Evolutionary conservation across 2,888 invertebrate genomes (phyloP), one percentile per base, ranked within the genome.

Genomic region (Cyclophora albipunctata): DNA sequence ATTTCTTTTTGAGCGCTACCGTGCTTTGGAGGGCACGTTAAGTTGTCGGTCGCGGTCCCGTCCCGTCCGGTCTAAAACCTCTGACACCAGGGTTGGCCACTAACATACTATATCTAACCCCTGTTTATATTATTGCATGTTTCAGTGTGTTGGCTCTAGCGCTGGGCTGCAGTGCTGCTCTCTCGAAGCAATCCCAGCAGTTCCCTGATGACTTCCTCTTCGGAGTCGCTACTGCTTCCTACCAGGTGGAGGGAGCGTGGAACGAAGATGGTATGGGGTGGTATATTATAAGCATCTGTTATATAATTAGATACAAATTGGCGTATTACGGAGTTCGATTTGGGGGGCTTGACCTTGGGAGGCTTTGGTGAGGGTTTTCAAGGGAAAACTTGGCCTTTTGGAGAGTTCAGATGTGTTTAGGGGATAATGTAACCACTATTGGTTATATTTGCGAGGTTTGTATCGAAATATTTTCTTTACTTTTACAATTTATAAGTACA

Each of bases 201-300:
- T 82, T 82, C 45, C 80, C 80, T 0, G 69, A 74, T 54, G 74
- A 77, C 45, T 82, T 82, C 51, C 49, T 78, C 1, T 78, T 82
- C 20, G 82, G 82, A 0, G 64, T 72, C 3, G 75, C 81, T 3
- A 81, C 82, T 2, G 75, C 82, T 1, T 54, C 82, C 0, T 81
- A 81, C 55, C 82, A 82, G 54, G 72, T 81, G 2, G 81, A 81
- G 43, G 81, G 81, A 7, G 81, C 59, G 3, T 80, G 79, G 81
- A 60, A 80, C 54, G 69, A 68, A 47, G 80, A 78, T 59, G 79
- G 81, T 81, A 61, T 63, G 20, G 47, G 5, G 20, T n/a, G n/a
- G n/a, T n/a, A n/a, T n/a, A 42, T 42, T 7, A 2, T 7, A 42
- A 20, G 20, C 7, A 7, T 7, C 7, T 7, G 20, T 20, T 4